A percentile compares a stretch with the other conserved stretches of the same genome.
Conservation (phyloP, 2,113 vertebrate genomes). For the Elachura formosa region DNA sequence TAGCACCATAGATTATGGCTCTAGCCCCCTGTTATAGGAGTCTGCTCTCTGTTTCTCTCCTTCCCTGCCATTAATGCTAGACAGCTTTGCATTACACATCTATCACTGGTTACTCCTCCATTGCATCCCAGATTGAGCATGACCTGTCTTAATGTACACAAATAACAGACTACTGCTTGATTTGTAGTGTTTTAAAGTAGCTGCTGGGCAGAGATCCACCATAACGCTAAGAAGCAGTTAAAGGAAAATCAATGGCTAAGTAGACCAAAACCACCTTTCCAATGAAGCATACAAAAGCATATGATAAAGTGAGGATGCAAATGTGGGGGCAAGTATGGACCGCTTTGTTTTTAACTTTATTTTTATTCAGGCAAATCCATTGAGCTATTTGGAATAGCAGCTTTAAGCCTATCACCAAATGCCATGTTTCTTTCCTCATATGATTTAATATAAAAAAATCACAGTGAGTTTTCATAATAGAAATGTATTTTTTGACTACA, state of each 20-base stretch:
- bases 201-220: not conserved
- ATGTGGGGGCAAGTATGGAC: not conserved
- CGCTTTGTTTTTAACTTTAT: not conserved
- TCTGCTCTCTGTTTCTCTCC: not conserved
- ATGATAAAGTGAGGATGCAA: not conserved
- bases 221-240: not conserved
- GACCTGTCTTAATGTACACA: not conserved
- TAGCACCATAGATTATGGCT: not conserved
- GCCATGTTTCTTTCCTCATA: not conserved
- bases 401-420: not conserved
- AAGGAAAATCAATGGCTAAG: not conserved
- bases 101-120: not conserved
- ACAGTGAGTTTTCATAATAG: not conserved
- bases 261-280: not conserved
- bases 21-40: not conserved
- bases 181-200: not conserved
- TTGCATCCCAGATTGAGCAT: not conserved
- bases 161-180: not conserved
- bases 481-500: not conserved
- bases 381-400: not conserved
- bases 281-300: not conserved
- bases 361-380: not conserved
- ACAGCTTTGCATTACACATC: not conserved
- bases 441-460: not conserved
- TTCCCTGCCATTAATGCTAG: not conserved